phyloP scores from a whole-genome alignment of 1,140 invertebrate genomes.

The Nasonia giraulti region DNA sequence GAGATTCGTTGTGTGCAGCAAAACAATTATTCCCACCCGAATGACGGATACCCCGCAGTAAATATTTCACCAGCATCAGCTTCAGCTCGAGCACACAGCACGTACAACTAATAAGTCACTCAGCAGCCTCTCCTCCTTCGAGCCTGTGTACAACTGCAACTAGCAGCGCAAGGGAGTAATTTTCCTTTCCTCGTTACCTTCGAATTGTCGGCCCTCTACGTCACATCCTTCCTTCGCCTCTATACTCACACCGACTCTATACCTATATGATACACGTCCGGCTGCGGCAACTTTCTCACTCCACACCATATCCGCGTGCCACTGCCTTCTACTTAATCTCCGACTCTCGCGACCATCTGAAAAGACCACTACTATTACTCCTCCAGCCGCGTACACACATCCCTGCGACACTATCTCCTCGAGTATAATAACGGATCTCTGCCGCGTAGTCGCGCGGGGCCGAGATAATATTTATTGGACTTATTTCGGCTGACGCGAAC shows the following conservation, averaged over 20 bases:
- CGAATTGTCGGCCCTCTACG: conserved; percentile 4
- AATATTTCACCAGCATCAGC: too few species aligned
- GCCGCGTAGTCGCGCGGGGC: not conserved
- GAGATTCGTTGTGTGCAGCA: not conserved
- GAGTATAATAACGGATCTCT: too few species aligned
- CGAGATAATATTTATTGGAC: not conserved
- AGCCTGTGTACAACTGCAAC: not conserved
- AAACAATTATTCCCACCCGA: not conserved
- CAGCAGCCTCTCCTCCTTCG: too few species aligned
- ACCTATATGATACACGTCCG: too few species aligned
- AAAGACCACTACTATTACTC: not conserved
- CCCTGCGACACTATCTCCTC: too few species aligned
- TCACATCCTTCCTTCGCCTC: not conserved
- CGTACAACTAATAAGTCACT: too few species aligned
- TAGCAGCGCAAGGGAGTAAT: not conserved
- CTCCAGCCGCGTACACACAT: too few species aligned
- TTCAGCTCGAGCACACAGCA: too few species aligned
- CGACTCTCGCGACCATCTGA: not conserved
- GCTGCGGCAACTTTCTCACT: too few species aligned
- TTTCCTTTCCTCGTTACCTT: conserved; percentile 18
- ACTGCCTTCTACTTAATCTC: not conserved
- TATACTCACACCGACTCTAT: not conserved
- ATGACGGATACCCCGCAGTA: not conserved
- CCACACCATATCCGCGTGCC: not conserved
- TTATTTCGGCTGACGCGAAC: not conserved